Percentiles rank a stretch among this genome's conserved stretches.
Evolutionary conservation across 1,140 invertebrate species (phyloP).

Genomic region (Saccostrea glomerata): DNA sequence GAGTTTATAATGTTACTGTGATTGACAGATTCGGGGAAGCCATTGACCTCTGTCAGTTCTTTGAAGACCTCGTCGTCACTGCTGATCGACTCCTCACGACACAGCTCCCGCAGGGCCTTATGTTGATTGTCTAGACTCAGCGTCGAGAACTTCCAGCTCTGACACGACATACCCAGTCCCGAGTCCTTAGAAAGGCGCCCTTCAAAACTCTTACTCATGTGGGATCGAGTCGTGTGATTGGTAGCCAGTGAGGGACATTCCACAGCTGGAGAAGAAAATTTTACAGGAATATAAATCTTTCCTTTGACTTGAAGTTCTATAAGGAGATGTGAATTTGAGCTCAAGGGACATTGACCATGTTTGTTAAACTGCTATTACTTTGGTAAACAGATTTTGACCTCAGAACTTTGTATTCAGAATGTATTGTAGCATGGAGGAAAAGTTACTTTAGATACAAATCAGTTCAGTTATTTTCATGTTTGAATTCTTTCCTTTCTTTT

Average conservation of each 20-base stretch:
- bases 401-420: too few species aligned
- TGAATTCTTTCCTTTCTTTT: too few species aligned
- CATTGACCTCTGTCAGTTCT: not conserved
- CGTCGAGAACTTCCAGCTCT: slow-evolving; percentile 16
- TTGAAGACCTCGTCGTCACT: slow-evolving; percentile 17
- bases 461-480: too few species aligned
- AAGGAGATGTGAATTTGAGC: too few species aligned
- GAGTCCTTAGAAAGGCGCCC: slow-evolving; percentile 28
- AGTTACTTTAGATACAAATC: too few species aligned
- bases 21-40: not conserved
- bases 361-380: too few species aligned
- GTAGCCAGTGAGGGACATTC: slow-evolving; percentile 39
- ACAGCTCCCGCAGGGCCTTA: not conserved
- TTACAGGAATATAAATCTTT: not conserved
- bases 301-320: not conserved
- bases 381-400: too few species aligned
- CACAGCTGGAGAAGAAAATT: slow-evolving; percentile 34
- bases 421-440: too few species aligned
- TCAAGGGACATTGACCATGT: too few species aligned
- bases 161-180: not conserved
- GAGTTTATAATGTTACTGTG: not conserved
- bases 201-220: slow-evolving; percentile 50
- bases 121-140: slow-evolving; percentile 38
- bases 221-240: not conserved
- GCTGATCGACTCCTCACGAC: not conserved